Base-by-base conservation (phyloP, 2,797 vertebrate genomes). In the Malurus splendens region DNA sequence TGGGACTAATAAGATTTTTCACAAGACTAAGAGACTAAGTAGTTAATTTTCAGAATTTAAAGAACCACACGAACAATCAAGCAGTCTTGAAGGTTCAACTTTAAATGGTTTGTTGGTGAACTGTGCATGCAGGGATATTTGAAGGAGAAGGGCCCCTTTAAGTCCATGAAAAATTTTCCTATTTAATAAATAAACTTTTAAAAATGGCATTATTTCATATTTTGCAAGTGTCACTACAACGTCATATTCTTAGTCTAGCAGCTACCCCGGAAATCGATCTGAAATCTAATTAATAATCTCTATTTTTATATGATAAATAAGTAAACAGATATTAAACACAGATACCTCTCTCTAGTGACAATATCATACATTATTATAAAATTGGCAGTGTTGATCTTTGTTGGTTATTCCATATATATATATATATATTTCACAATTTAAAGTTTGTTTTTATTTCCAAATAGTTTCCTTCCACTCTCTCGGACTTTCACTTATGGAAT, bases 61-160 rank as follows among this genome's bases (percentile, higher is more conserved):
- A 70, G 86, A 76, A 13, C 0, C 23, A 18, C 12, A n/a, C 6
- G 2, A 14, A 22, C 52, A 68, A 61, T 38, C 30, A 62, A 52
- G 12, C 57, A 56, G 9, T 22, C 74, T 32, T 73, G 28, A 82
- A 78, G 24, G 10, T 30, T 65, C 36, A 30, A 20, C 10, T 51
- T 78, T 57, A 70, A 61, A 66, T 19, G 4, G 12, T 41, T 48
- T 44, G 7, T 33, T 73, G 17, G 12, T 65, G 38, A 66, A 36
- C 5, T 41, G 36, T 28, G 3, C 41, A 44, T 19, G 7, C 17
- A 76, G 8, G 4, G 14, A 14, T 57, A 78, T 65, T 48, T 57
- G 28, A 30, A 2, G 6, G 9, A 5, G 3, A 33, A 12, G 11
- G 7, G 3, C 1, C 1, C 8, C 17, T 61, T 55, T 33, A 86